A percentile compares a stretch with the other conserved stretches of the same genome.
These are phyloP conservation scores for Tanaodytes sp. DNA, from an alignment of 2,888 invertebrate species.

Conservation along the genomic window DNA sequence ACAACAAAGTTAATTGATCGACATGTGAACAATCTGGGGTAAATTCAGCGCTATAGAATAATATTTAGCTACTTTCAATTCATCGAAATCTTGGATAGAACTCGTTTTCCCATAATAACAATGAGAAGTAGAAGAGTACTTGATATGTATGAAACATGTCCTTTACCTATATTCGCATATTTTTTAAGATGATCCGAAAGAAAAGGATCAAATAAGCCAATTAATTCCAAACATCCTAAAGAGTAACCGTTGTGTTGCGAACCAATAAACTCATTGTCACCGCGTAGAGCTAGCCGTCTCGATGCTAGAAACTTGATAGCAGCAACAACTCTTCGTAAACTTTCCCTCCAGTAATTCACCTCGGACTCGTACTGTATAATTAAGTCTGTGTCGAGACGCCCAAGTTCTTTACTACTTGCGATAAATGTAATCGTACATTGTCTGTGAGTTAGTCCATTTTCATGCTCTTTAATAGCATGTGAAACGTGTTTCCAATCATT, in stretches of 20 bases:
- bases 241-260: constrained; percentile 11
- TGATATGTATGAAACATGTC: constrained; percentile 21
- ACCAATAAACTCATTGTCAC: constrained; percentile 14
- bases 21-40: too few species aligned
- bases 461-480: neutral
- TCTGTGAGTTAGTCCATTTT: constrained; percentile 23
- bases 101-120: constrained; percentile 58
- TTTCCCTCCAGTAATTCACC: constrained; percentile 30
- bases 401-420: constrained; percentile 31
- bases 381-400: constrained; percentile 31
- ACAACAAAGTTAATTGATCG: too few species aligned
- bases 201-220: constrained; percentile 17
- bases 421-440: constrained; percentile 32
- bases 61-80: constrained; percentile 51
- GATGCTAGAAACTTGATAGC: constrained; percentile 34
- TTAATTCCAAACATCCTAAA: constrained; percentile 13
- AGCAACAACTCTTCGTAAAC: constrained; percentile 25
- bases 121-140: constrained; percentile 62
- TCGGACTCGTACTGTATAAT: constrained; percentile 24
- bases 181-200: constrained; percentile 12
- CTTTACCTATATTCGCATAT: constrained; percentile 23
- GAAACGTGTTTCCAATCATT: constrained; percentile 8
- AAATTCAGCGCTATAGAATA: constrained; percentile 59
- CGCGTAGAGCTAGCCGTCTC: constrained; percentile 40
- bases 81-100: constrained; percentile 55